These are phyloP conservation scores for Thera britannica DNA, from an alignment of 2,888 invertebrate genomes.

Conservation along the genomic window DNA sequence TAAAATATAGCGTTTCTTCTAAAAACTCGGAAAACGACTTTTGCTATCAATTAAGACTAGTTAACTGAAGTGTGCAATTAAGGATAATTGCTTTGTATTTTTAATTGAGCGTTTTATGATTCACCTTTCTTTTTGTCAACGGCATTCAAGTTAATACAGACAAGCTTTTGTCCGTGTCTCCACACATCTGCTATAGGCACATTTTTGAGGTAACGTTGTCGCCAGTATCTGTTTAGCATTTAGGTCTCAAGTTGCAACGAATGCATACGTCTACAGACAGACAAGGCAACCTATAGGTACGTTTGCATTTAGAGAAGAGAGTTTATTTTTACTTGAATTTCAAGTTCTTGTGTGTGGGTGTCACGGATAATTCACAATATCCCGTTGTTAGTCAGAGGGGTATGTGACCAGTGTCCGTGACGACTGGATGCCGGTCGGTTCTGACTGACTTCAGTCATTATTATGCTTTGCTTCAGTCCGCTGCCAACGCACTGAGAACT, in stretches of 20 bases:
- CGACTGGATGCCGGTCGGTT: slow-evolving; percentile 54
- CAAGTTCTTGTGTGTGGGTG: slow-evolving; percentile 58
- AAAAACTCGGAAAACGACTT: background rate
- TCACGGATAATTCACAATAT: slow-evolving; percentile 78
- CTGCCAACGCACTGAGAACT: slow-evolving; percentile 5
- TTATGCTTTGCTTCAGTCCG: slow-evolving; percentile 21
- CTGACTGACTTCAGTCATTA: slow-evolving; percentile 51
- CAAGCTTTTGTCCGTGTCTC: background rate
- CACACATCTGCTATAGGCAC: background rate
- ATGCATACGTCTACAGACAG: background rate
- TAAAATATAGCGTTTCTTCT: too few species aligned
- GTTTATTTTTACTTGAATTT: slow-evolving; percentile 31
- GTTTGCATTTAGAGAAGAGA: slow-evolving; percentile 5
- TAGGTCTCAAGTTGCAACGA: background rate
- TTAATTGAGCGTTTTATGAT: slow-evolving; percentile 36
- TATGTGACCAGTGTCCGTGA: slow-evolving; percentile 67
- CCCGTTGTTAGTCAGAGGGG: slow-evolving; percentile 74
- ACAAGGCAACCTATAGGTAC: background rate
- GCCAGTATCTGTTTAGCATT: background rate
- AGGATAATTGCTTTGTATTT: slow-evolving; percentile 36
- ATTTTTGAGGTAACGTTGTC: too few species aligned
- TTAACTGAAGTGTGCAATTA: slow-evolving; percentile 41
- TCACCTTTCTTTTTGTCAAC: slow-evolving; percentile 34
- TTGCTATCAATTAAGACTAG: slow-evolving; percentile 6
- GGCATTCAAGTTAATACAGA: background rate